These are phyloP conservation scores for Chlorospingus flavigularis DNA, from an alignment of 2,797 vertebrate genomes.

Conservation along the genomic window DNA sequence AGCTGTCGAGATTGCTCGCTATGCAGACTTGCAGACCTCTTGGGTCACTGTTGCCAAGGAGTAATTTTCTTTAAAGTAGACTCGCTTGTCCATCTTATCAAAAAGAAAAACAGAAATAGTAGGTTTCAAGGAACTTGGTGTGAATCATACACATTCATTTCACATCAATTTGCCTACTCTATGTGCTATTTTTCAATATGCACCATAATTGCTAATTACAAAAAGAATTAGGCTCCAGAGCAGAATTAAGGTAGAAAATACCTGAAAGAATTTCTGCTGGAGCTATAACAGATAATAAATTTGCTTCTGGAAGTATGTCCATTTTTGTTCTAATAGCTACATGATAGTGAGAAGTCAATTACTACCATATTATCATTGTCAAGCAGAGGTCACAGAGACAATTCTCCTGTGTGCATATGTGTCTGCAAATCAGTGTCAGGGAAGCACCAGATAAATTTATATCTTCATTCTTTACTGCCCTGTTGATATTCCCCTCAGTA, in stretches of 20 bases:
- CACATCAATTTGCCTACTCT: background rate
- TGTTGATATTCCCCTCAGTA: background rate
- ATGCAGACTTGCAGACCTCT: conserved; percentile 26
- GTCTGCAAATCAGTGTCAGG: background rate
- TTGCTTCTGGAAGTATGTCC: background rate
- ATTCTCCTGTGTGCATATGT: background rate
- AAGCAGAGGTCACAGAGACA: background rate
- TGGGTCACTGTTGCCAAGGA: conserved; percentile 26
- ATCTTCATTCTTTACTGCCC: background rate
- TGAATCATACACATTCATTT: background rate
- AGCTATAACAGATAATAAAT: background rate
- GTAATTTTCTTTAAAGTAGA: conserved; percentile 38
- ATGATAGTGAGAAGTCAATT: background rate
- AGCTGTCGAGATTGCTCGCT: conserved; percentile 18
- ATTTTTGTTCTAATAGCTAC: background rate
- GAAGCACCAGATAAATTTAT: background rate
- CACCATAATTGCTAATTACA: background rate
- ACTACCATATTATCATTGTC: background rate
- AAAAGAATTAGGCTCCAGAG: conserved; percentile 24
- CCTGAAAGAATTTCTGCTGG: conserved; percentile 14
- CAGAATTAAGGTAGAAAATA: conserved; percentile 30
- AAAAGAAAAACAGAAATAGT: conserved; percentile 45
- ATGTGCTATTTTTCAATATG: background rate
- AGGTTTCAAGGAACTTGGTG: conserved; percentile 28
- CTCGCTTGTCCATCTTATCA: background rate